These are phyloP conservation scores for Noctua janthe DNA, from an alignment of 2,888 invertebrate species.

Conservation along the genomic window DNA sequence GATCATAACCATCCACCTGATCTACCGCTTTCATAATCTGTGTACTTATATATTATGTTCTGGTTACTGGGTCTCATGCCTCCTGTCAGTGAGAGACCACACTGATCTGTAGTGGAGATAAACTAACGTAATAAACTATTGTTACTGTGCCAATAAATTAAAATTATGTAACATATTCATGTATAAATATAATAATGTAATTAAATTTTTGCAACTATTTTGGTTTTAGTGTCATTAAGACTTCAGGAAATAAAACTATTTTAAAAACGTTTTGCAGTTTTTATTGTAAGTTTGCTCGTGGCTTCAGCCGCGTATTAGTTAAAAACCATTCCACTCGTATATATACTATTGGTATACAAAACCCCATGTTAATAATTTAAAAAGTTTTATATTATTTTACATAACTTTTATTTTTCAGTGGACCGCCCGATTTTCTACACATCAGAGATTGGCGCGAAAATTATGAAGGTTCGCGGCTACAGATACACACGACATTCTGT, in stretches of 20 bases:
- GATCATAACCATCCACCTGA: conserved; percentile 28
- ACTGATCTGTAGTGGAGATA: neutral
- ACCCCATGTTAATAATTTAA: too few species aligned
- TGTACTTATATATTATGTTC: neutral
- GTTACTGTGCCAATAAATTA: neutral
- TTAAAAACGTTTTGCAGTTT: neutral
- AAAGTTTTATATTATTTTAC: too few species aligned
- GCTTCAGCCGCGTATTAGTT: too few species aligned
- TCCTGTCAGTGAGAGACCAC: neutral
- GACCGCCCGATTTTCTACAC: conserved; percentile 85
- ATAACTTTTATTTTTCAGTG: conserved; percentile 54
- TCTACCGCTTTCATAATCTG: neutral
- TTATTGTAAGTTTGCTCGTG: neutral
- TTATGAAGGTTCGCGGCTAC: conserved; percentile 85
- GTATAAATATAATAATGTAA: neutral
- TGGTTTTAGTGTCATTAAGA: neutral
- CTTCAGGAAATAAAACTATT: neutral
- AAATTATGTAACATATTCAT: neutral
- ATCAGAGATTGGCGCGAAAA: conserved; percentile 82
- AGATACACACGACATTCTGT: conserved; percentile 86
- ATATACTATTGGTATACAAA: too few species aligned
- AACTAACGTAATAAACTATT: too few species aligned
- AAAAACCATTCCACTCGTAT: too few species aligned
- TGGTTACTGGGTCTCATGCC: neutral
- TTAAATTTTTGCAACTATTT: neutral